Base-by-base conservation (phyloP, 1,140 invertebrate species). In the Papilio dardanus region DNA sequence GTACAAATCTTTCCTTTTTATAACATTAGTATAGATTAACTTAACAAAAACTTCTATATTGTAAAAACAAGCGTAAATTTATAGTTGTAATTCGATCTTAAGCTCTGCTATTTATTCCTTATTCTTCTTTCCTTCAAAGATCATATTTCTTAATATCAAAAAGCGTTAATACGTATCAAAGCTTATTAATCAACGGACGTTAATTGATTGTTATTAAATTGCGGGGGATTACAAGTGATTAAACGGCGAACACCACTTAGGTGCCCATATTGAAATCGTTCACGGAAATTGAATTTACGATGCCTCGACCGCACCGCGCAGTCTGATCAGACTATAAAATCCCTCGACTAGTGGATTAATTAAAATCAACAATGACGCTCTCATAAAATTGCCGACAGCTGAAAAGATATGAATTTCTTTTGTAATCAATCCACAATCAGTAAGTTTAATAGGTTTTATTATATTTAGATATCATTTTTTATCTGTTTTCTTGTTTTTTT, bases 251-350 rank as follows among this genome's bases (percentile, higher is more conserved):
- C 24, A 62, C 54, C 54, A 62, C 54, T 62, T 62, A 62, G 19
- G 54, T 62, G 24, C 24, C 54, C 54, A 62, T 28, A 62, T 24
- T 28, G 24, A 28, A 62, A 62, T 62, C 54, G 24, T 62, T 62
- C 21, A 62, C 54, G 24, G 54, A 62, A 62, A 62, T 62, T 62
- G 24, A 62, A 62, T 62, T 62, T 62, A 62, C 54, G 54, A 62
- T 28, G 54, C 24, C 54, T 14, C 54, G 54, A 28, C 54, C 54
- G 19, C 54, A 12, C 24, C 54, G 24, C 54, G 3, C 24, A 21
- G 54, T 62, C 21, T 30, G 24, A 62, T 62, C 24, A 62, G 54
- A 28, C 24, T 62, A 62, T 28, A 62, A 62, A 62, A 62, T 62
- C 54, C 54, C 24, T 12, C 24, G 54, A 28, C 54, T 62, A 62